Evolutionary conservation across 2,113 vertebrate species (phyloP).

Genomic region (Zosterops japonicus): DNA sequence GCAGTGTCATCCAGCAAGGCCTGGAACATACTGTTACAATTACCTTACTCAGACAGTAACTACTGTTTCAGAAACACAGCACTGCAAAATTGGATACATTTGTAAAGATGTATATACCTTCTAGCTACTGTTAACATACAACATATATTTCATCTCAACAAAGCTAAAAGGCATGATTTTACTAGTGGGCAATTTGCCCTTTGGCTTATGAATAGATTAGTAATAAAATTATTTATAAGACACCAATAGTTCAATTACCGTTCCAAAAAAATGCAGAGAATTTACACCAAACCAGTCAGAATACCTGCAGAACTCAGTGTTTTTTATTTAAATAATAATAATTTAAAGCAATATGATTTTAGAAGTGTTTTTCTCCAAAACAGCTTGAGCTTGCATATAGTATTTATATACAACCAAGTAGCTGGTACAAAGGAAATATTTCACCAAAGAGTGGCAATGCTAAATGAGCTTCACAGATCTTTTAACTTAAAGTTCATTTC

Average conservation of each 20-base stretch:
- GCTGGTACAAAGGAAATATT: neutral
- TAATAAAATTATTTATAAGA: conserved; percentile 16
- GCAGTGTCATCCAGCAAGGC: neutral
- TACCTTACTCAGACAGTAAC: neutral
- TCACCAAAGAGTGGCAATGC: neutral
- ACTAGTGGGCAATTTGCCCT: neutral
- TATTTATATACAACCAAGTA: neutral
- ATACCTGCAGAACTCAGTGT: neutral
- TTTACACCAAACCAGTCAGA: neutral
- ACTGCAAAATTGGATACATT: neutral
- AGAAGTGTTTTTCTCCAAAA: neutral
- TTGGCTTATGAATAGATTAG: conserved; percentile 29
- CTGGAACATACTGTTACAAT: conserved; percentile 3
- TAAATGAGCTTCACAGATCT: neutral
- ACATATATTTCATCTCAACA: neutral
- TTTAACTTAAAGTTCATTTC: neutral
- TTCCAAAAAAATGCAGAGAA: neutral
- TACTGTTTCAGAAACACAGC: neutral
- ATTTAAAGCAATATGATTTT: neutral
- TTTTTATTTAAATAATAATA: neutral
- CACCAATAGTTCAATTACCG: conserved; percentile 23
- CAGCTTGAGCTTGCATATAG: neutral
- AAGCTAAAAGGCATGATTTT: conserved; percentile 11
- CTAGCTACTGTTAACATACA: neutral
- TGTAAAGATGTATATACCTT: neutral